Percentiles rank a stretch among this genome's conserved stretches.
Evolutionary conservation across 2,888 invertebrate genomes (phyloP).

Genomic region (Platycheirus albimanus): DNA sequence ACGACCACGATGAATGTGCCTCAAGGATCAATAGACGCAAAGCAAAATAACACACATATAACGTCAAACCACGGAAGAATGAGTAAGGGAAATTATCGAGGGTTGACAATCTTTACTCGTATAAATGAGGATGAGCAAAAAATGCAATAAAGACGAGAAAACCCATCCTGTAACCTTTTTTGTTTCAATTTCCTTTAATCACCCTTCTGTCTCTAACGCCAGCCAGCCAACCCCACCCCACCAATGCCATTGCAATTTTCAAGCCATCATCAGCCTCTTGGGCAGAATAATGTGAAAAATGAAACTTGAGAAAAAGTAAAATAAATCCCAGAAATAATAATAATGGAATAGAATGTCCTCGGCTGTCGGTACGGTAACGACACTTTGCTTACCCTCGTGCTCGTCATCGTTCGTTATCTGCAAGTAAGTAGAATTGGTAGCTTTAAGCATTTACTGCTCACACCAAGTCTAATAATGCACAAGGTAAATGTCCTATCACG

Average conservation of each 20-base stretch:
- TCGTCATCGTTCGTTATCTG: conserved; percentile 1
- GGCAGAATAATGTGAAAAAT: background rate
- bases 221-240: no score
- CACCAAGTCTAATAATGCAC: background rate
- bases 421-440: background rate
- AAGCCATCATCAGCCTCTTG: background rate
- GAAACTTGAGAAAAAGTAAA: background rate
- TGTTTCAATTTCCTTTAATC: conserved; percentile 9
- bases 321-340: conserved; percentile 21
- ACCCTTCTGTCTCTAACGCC: background rate
- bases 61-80: no score
- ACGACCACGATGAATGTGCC: conserved; percentile 31
- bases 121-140: no score
- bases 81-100: no score
- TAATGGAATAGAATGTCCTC: conserved; percentile 21
- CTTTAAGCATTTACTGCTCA: background rate
- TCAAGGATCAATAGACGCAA: conserved; percentile 4
- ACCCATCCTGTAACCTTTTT: conserved; percentile 9
- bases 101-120: no score
- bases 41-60: no score
- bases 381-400: conserved; percentile 8
- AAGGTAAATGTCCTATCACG: background rate
- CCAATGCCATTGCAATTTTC: background rate
- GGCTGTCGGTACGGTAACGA: no score
- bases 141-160: no score